Percentiles rank a stretch among this genome's conserved stretches.
Evolutionary conservation across 1,140 invertebrate genomes (phyloP).

Genomic region (Lasaia peninsularis): DNA sequence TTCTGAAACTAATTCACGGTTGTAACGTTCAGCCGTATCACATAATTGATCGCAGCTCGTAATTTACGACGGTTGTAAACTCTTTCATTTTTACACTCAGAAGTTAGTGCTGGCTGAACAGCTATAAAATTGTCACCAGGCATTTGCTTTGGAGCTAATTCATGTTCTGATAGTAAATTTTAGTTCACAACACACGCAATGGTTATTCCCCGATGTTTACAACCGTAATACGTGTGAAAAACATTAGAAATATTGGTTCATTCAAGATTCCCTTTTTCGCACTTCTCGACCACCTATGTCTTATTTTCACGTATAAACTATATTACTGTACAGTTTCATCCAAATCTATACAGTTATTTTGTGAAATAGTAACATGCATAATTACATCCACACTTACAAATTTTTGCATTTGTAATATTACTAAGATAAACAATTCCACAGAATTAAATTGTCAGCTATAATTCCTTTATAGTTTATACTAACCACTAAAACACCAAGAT

Average conservation of each 20-base stretch:
- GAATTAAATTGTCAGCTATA: too few species aligned
- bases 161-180: constrained; percentile 24
- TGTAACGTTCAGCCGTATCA: constrained; percentile 28
- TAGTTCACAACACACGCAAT: constrained; percentile 19
- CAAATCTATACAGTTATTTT: background rate
- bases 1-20: constrained; percentile 7
- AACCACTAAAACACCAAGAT: too few species aligned
- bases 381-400: too few species aligned
- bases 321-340: too few species aligned
- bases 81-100: constrained; percentile 31
- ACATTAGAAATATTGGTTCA: background rate
- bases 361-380: too few species aligned
- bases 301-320: too few species aligned
- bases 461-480: too few species aligned
- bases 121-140: constrained; percentile 36
- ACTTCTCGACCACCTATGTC: background rate
- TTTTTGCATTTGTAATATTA: too few species aligned
- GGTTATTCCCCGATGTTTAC: constrained; percentile 16
- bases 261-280: too few species aligned
- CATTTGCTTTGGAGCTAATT: constrained; percentile 30
- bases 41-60: constrained; percentile 30
- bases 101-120: constrained; percentile 18
- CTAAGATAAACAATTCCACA: too few species aligned
- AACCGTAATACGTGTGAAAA: constrained; percentile 3
- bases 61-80: constrained; percentile 29